Base-by-base conservation (phyloP, 1,140 invertebrate genomes). In the Magallana ariakensis region DNA sequence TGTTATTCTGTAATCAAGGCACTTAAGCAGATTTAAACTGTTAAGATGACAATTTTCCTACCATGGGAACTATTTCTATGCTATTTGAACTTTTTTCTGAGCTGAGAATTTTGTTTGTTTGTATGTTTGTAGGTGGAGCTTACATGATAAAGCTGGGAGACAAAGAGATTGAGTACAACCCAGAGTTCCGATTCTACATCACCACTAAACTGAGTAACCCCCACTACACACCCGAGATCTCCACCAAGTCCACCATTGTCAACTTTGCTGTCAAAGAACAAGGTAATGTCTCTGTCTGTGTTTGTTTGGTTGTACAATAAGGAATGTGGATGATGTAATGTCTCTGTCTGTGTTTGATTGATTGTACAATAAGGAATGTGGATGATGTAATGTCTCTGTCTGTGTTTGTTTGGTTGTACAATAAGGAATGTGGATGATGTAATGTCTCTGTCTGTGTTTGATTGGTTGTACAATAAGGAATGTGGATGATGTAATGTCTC, bases 231-330 rank as follows among this genome's bases (percentile, higher is more conserved):
- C 94, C 95, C 11, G 94, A 95, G 90, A 94, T 95, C 85, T 94
- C 93, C 55, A 94, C 95, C n/a, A 94, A 95, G 85, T 92, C 94
- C 15, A 93, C 92, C 58, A 94, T 95, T 88, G 93, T 95, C 53
- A 95, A 95, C 92, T 95, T 95, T 92, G 95, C 95, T 80, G 87
- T 95, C 83, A 98, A 98, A 95, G 97, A 98, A 94, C 96, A 97
- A 95, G 97, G 96, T 96, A 82, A 0, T 1, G 33, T 33, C 33
- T 33, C 33, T 33, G 33, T 33, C 33, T 33, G 33, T 33, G 9
- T 33, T 46, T 46, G 33, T 4, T 46, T 46, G 33, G 5, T 46
- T 46, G 33, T 46, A 46, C 33, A 46, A 46, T 5, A 46, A 46
- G 33, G 33, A 46, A 46, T 46, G 33, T 46, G 33, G 33, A 46